These are phyloP conservation scores for Leistus spinibarbis DNA, from an alignment of 2,888 invertebrate species.

Conservation along the genomic window DNA sequence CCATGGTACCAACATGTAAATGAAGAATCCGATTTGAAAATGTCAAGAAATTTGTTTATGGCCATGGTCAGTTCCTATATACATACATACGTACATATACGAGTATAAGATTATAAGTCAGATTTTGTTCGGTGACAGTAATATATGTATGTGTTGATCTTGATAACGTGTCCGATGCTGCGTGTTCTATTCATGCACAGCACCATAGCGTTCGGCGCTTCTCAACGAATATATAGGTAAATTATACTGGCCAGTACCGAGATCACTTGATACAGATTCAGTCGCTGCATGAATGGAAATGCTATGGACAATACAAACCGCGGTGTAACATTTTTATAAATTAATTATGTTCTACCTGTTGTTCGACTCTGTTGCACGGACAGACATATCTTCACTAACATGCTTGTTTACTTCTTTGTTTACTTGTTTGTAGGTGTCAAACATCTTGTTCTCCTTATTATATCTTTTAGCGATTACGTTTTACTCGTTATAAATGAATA, in stretches of 20 bases:
- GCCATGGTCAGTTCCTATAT: not conserved
- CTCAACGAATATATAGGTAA: not conserved
- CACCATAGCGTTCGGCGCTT: not conserved
- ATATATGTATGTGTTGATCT: conserved; percentile 11
- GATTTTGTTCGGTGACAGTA: conserved; percentile 9
- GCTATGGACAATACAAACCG: conserved; percentile 11
- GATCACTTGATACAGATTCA: conserved; percentile 9
- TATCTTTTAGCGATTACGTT: too few species aligned
- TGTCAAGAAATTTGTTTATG: conserved; percentile 14
- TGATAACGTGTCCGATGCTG: not conserved
- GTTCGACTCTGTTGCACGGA: too few species aligned
- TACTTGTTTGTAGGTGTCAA: not conserved
- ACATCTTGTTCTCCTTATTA: too few species aligned
- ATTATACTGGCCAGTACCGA: not conserved
- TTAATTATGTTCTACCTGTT: conserved; percentile 13
- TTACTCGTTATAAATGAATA: too few species aligned
- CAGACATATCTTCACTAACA: not conserved
- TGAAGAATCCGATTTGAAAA: not conserved
- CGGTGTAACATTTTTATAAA: conserved; percentile 16
- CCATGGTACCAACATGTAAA: too few species aligned
- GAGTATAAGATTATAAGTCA: conserved; percentile 7
- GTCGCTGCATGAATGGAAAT: not conserved
- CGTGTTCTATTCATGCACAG: not conserved
- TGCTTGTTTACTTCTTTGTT: not conserved
- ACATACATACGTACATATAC: not conserved